Evolutionary conservation across 2,797 vertebrate species (phyloP).

Genomic region (Danio kyathit): DNA sequence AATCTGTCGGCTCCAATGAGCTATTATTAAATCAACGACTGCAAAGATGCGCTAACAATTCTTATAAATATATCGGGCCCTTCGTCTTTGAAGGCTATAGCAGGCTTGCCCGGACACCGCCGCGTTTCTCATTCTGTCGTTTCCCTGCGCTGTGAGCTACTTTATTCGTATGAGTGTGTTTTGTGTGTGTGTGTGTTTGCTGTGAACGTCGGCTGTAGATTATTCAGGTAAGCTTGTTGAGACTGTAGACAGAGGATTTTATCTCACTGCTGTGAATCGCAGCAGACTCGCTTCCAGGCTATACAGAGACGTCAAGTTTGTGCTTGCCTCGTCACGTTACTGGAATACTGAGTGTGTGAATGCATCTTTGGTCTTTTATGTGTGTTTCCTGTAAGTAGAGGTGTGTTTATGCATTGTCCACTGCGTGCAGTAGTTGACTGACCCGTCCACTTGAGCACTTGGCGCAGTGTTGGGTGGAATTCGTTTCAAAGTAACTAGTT

Average conservation of each 20-base stretch:
- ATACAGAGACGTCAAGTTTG: constrained; percentile 51
- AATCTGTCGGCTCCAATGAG: constrained; percentile 55
- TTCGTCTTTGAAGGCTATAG: constrained; percentile 61
- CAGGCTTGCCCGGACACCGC: constrained; percentile 47
- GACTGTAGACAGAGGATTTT: constrained; percentile 60
- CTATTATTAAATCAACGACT: constrained; percentile 67
- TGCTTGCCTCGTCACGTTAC: constrained; percentile 60
- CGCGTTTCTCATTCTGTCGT: constrained; percentile 12
- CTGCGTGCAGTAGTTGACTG: constrained; percentile 51
- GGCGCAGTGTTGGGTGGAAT: background rate
- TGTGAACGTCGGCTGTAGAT: constrained; percentile 58
- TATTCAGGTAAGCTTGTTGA: constrained; percentile 57
- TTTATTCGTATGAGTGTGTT: background rate
- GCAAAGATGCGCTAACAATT: constrained; percentile 53
- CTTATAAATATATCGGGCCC: constrained; percentile 59
- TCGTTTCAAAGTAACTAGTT: no score
- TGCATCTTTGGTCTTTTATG: constrained; percentile 46
- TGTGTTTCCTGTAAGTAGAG: constrained; percentile 41
- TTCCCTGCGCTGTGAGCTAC: constrained; percentile 9
- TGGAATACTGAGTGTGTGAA: constrained; percentile 28
- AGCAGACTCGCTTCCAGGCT: constrained; percentile 49
- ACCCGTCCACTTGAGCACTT: constrained; percentile 31
- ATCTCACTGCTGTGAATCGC: constrained; percentile 58
- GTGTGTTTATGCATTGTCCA: constrained; percentile 56
- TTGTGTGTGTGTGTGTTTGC: constrained; percentile 18